These are phyloP conservation scores for Phrynosoma blainvillii DNA, from an alignment of 2,113 vertebrate species.

Conservation along the genomic window DNA sequence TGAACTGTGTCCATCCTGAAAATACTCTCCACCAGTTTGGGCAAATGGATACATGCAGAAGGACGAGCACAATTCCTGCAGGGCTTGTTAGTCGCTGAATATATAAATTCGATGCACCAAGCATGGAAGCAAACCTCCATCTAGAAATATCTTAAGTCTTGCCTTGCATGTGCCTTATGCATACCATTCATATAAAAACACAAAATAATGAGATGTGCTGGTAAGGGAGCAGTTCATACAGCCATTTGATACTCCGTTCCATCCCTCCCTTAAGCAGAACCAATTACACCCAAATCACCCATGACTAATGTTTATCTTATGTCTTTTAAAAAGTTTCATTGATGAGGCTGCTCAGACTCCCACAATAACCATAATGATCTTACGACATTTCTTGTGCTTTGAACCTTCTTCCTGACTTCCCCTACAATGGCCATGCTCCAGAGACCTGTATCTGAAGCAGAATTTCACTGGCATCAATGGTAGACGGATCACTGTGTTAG, in stretches of 20 bases:
- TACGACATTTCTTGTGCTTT: not conserved
- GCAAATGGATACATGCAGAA: too few species aligned
- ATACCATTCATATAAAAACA: not conserved
- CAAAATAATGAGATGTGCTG: not conserved
- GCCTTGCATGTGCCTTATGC: not conserved
- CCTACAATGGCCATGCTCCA: not conserved
- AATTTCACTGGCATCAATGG: not conserved
- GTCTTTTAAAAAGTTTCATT: not conserved
- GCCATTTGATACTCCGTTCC: not conserved
- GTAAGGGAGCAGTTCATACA: not conserved
- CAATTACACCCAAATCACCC: constrained; percentile 4
- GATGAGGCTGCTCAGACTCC: not conserved
- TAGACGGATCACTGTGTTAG: not conserved
- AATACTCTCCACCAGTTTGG: not conserved
- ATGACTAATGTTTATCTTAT: constrained; percentile 2
- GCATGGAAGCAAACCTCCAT: not conserved
- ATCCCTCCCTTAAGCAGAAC: not conserved
- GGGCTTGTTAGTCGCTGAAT: not conserved
- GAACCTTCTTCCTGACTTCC: not conserved
- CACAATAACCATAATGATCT: not conserved
- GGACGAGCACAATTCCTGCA: not conserved
- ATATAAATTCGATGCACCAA: not conserved
- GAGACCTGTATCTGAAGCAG: not conserved
- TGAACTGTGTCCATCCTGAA: not conserved
- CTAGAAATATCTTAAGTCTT: not conserved